phyloP scores from a whole-genome alignment of 2,888 invertebrate genomes.

The Brenthis hecate region DNA sequence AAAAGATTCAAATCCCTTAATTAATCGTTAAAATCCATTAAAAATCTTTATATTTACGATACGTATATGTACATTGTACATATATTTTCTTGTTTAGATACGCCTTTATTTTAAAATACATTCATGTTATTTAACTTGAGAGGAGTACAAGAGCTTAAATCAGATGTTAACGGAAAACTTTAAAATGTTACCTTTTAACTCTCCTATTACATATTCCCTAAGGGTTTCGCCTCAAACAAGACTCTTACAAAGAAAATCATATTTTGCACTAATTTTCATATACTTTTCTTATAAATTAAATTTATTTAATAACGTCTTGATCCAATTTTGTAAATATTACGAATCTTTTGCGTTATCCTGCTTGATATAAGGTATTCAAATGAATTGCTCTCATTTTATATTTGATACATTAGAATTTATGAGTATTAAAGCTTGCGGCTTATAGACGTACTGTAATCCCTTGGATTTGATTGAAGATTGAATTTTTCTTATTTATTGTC shows the following conservation, averaged over 20 bases:
- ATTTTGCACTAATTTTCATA: not conserved
- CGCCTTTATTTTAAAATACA: not conserved
- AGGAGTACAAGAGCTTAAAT: not conserved
- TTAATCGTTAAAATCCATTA: too few relatives aligned
- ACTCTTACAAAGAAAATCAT: not conserved
- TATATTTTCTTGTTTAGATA: too few relatives aligned
- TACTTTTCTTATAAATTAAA: constrained; percentile 3
- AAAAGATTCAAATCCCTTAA: too few relatives aligned
- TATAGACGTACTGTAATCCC: not conserved
- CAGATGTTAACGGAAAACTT: not conserved
- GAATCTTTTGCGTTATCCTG: not conserved
- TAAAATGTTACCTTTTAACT: not conserved
- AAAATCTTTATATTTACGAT: too few relatives aligned
- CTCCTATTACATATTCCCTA: not conserved
- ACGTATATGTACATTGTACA: too few relatives aligned
- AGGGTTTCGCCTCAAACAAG: not conserved
- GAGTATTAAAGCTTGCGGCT: not conserved
- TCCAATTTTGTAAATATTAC: constrained; percentile 1
- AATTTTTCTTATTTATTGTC: not conserved
- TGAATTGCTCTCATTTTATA: not conserved
- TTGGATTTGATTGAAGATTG: not conserved
- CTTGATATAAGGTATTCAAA: constrained; percentile 1
- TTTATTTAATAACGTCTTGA: constrained; percentile 9
- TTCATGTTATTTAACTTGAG: not conserved
- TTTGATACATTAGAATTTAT: constrained; percentile 4